These are phyloP conservation scores for Drosophila monieri DNA, from an alignment of 2,888 invertebrate genomes.

Conservation along the genomic window DNA sequence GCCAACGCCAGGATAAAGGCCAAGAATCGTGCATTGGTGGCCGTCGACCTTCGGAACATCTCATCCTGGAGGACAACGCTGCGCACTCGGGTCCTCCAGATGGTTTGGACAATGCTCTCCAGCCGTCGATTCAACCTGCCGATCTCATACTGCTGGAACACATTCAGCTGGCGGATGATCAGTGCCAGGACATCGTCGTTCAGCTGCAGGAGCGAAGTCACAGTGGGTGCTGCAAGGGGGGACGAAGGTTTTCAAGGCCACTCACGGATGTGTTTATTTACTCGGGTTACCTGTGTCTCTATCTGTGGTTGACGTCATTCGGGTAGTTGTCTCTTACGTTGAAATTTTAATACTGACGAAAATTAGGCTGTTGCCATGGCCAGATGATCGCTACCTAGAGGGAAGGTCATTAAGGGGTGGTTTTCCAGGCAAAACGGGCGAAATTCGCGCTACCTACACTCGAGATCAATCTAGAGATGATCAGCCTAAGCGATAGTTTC, in stretches of 20 bases:
- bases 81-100: constrained; percentile 68
- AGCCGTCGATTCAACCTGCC: constrained; percentile 65
- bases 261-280: constrained; percentile 3
- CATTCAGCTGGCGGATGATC: constrained; percentile 60
- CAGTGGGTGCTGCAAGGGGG: constrained; percentile 8
- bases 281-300: constrained; percentile 53
- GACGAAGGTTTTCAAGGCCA: neutral
- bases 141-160: constrained; percentile 69
- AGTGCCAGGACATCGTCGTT: constrained; percentile 76
- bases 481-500: constrained; percentile 15
- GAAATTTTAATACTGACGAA: constrained; percentile 53
- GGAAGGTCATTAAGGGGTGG: constrained; percentile 57
- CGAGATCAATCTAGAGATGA: constrained; percentile 48
- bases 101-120: constrained; percentile 56
- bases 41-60: constrained; percentile 37
- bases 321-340: constrained; percentile 32
- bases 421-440: constrained; percentile 51
- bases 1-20: constrained; percentile 58
- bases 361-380: constrained; percentile 18
- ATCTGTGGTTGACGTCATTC: constrained; percentile 53
- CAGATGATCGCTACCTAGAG: constrained; percentile 54
- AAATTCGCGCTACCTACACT: constrained; percentile 46
- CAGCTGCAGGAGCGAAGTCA: constrained; percentile 61
- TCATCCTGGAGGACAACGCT: constrained; percentile 59
- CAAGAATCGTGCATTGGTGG: constrained; percentile 45